Evolutionary conservation across 2,797 vertebrate genomes (phyloP).

Genomic region (Synanceia verrucosa): DNA sequence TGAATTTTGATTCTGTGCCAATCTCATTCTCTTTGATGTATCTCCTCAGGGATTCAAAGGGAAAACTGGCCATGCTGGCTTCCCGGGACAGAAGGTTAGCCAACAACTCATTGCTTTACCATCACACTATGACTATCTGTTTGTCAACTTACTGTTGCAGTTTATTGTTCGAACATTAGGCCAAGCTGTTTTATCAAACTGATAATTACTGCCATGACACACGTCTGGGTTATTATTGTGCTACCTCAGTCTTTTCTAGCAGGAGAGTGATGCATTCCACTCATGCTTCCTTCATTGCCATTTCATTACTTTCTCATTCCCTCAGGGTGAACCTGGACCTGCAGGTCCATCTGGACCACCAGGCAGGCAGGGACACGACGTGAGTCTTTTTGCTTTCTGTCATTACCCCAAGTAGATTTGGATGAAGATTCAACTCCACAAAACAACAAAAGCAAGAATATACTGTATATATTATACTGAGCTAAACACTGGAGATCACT

Average conservation of each 20-base stretch:
- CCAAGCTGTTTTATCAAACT: constrained; percentile 24
- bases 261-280: background rate
- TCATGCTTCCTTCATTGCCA: background rate
- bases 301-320: constrained; percentile 9
- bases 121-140: constrained; percentile 10
- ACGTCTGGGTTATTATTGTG: background rate
- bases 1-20: constrained; percentile 63
- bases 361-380: constrained; percentile 90
- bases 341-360: constrained; percentile 85
- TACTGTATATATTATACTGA: background rate
- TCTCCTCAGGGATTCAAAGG: constrained; percentile 94
- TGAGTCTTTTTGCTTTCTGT: constrained; percentile 55
- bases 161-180: constrained; percentile 2
- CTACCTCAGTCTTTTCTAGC: background rate
- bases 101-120: constrained; percentile 31
- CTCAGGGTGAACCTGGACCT: constrained; percentile 90
- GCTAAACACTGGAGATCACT: background rate
- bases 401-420: background rate
- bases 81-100: constrained; percentile 92
- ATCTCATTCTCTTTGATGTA: constrained; percentile 66
- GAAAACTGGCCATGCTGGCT: constrained; percentile 90
- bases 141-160: background rate
- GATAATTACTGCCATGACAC: background rate
- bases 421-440: no score
- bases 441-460: background rate